Evolutionary conservation across 2,888 invertebrate genomes (phyloP), one percentile per base, ranked within the genome.

Genomic region (Chalcis sispes): DNA sequence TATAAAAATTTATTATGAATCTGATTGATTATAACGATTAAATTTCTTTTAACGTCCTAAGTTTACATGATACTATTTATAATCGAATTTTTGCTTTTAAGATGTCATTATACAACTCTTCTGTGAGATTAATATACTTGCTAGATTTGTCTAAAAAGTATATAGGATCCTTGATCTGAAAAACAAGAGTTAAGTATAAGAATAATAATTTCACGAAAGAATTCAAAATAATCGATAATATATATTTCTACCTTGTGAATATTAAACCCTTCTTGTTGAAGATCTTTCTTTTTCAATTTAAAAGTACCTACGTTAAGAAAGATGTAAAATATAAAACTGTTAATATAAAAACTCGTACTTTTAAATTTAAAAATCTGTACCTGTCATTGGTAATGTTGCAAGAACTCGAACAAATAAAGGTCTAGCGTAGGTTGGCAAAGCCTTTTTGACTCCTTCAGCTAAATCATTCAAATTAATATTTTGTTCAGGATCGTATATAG

Each of bases 221-320:
- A 52, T 13, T 13, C 25, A 40, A n/a, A 32, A 23, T 29, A 0
- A 40, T 1, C 8, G 15, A 18, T 25, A 27, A 13, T 18, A 91
- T 91, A 83, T 95, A 95, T 81, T 91, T 80, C 5, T n/a, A 94
- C 91, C 83, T 92, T 91, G 67, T 91, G 90, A 1, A 94, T 91
- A 85, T 98, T 92, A 87, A 94, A 98, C 1, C 95, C 97, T 81
- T 97, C 95, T 79, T 93, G 91, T 85, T 96, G 95, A 78, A 98
- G 92, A 81, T 95, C 94, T 2, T 93, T 91, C 87, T 98, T 99
- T 89, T 96, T 96, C 81, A 98, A 88, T 90, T 99, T 99, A 89
- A 95, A 98, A 0, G 99, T 99, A 59, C 95, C 95, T 90, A 48
- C n/a, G n/a, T n/a, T n/a, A n/a, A n/a, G n/a, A n/a, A n/a, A n/a